Percentiles rank a stretch among this genome's conserved stretches.
phyloP scores from a whole-genome alignment of 2,888 invertebrate species.

The Itoplectis maculator region DNA sequence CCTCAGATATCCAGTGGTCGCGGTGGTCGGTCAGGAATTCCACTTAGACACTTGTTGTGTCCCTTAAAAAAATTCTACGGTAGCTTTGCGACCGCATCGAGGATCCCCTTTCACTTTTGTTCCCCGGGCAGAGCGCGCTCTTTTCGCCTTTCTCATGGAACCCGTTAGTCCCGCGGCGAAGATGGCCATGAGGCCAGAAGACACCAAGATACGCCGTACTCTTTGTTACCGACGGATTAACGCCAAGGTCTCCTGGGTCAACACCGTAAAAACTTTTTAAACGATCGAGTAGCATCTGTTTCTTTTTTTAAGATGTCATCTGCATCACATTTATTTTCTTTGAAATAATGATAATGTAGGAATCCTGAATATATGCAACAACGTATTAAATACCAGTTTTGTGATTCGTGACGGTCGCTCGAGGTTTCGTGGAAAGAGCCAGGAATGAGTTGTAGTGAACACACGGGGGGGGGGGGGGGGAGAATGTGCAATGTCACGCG shows the following conservation, averaged over 20 bases:
- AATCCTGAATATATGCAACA: neutral
- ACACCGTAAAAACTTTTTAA: conserved; percentile 13
- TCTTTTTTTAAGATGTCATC: neutral
- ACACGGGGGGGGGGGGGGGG: neutral
- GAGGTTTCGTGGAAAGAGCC: conserved; percentile 45
- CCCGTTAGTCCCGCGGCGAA: conserved; percentile 5
- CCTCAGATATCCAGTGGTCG: neutral
- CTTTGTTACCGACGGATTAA: conserved; percentile 56
- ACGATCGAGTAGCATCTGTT: neutral
- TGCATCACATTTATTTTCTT: neutral
- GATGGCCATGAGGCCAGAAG: conserved; percentile 55
- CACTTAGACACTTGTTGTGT: conserved; percentile 18
- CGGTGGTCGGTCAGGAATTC: neutral
- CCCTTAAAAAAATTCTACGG: conserved; percentile 6
- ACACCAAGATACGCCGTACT: conserved; percentile 40
- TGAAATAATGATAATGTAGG: neutral
- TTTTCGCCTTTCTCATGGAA: conserved; percentile 55
- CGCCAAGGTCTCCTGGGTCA: conserved; percentile 42
- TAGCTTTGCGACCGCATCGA: neutral
- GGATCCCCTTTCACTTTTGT: conserved; percentile 67
- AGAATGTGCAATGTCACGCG: conserved; percentile 66
- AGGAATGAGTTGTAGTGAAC: conserved; percentile 49
- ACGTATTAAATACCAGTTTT: conserved; percentile 5
- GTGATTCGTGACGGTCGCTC: conserved; percentile 32
- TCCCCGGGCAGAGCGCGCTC: conserved; percentile 54